Percentiles rank a stretch among this genome's conserved stretches.
Evolutionary conservation across 2,888 invertebrate genomes (phyloP).

Genomic region (Rutpela maculata): DNA sequence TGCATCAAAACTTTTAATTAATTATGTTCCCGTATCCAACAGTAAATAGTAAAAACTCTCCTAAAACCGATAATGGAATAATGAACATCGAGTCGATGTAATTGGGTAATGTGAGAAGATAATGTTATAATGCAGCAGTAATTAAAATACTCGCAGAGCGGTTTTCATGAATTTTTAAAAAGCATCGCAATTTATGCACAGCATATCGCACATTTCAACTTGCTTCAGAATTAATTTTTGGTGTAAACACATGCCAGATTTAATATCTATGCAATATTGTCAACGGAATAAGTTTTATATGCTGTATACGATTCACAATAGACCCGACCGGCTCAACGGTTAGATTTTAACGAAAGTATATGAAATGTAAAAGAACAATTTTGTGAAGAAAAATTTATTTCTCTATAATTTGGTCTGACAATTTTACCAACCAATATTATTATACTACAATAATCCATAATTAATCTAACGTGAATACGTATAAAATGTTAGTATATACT

Average conservation of each 20-base stretch:
- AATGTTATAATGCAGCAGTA: conserved; percentile 55
- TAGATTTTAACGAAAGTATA: too few relatives aligned
- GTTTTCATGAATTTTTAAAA: conserved; percentile 54
- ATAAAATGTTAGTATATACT: too few relatives aligned
- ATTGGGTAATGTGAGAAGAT: conserved; percentile 59
- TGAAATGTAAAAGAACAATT: too few relatives aligned
- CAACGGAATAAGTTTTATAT: background rate
- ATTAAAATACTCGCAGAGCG: conserved; percentile 52
- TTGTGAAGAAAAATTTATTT: too few relatives aligned
- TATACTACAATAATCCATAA: too few relatives aligned
- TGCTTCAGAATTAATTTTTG: background rate
- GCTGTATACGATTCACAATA: too few relatives aligned
- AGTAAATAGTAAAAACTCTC: background rate
- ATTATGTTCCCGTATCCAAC: background rate
- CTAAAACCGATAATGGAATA: background rate
- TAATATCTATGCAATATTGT: background rate
- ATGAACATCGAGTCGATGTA: conserved; percentile 46
- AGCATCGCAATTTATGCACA: conserved; percentile 31
- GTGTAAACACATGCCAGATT: too few relatives aligned
- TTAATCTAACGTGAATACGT: too few relatives aligned
- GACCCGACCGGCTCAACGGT: too few relatives aligned
- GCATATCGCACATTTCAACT: conserved; percentile 15
- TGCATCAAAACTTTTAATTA: conserved; percentile 8
- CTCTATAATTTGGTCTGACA: too few relatives aligned
- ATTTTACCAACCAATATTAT: too few relatives aligned